Base-by-base conservation (phyloP, 2,797 vertebrate genomes). In the Tympanoctomys barrerae region DNA sequence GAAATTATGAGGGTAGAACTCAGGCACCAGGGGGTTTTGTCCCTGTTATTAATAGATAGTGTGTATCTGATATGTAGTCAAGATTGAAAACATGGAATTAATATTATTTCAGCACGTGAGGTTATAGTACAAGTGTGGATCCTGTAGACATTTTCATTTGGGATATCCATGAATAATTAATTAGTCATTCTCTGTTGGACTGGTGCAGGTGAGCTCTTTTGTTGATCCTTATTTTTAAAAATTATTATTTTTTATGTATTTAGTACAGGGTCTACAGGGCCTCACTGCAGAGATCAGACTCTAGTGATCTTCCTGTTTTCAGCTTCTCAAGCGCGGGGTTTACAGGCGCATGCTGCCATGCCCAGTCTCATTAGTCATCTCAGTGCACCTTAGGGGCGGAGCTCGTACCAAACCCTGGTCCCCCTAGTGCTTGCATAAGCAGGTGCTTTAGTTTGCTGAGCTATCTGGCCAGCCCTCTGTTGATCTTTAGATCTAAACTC, bases 151-250 rank as follows among this genome's bases (percentile, higher is more conserved):
- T 62, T 33, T 93, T 68, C 21, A 87, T 64, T 59, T 89, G 28
- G 24, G n/a, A 19, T 82, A 62, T 21, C 85, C 93, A 77, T 89
- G 52, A 87, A 77, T 87, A 91, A 90, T 88, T 96, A 96, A 84
- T 91, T 92, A 86, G 62, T 73, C 33, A 33, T 39, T 94, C 21
- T 85, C 14, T 39, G 90, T 24, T 73, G 81, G 33, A 81, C 33
- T 79, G 91, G 19, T 68, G 36, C 94, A 57, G 62, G 79, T 85
- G 83, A 88, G 66, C 16, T 61, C 73, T 64, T 7, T 22, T 28
- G 36, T 21, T 94, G 24, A 39, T 82, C 52, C 90, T 89, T 46
- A 90, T 54, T 82, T 87, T 2, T 59, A 90, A 83, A 70, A 42
- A 54, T 54, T 54, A 54, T 54, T 54, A 54, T 54, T 54, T 13